Base-by-base conservation (phyloP, 2,113 vertebrate species). In the Zosterops borbonicus region DNA sequence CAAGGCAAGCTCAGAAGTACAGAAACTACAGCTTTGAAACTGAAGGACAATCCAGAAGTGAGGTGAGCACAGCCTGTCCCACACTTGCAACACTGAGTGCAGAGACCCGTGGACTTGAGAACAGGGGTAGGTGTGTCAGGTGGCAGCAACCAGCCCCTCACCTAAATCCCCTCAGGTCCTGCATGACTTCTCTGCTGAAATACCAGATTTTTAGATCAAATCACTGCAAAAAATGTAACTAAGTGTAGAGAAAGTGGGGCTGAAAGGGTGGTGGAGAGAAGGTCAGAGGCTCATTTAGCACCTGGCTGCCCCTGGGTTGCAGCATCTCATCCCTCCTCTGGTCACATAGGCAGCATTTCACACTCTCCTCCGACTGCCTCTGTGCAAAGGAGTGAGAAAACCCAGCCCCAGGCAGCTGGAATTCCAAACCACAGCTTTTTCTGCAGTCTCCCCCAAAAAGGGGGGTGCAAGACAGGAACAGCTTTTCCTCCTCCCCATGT, bases 1-100 rank as follows among this genome's bases (percentile, higher is more conserved):
- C 53, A 33, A 37, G 35, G 27, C 0, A 0, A 71, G 39, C 23
- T 47, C 52, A 56, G 5, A 33, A 50, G 17, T 14, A 75, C 18
- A 41, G 55, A 78, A 91, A 58, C 6, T 33, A 47, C 13, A 85
- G 58, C 29, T 71, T 83, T 7, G 3, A 31, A 77, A 47, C 1
- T 8, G 23, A 25, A 80, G 20, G 46, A n/a, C 24, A 33, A 7
- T 60, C 9, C n/a, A 59, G 35, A 20, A 64, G 13, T 6, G 16
- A 35, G 55, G 29, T 24, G 52, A 84, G 35, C 35, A 39, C 33
- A 55, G 27, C 35, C 80, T 63, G 59, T 18, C 47, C 52, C 49
- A 16, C 14, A 15, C 11, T 41, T 3, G 1, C 35, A 71, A 4
- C 35, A 46, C 19, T 0, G 0, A 73, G 13, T 6, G 4, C n/a